These are phyloP conservation scores for Macrophya alboannulata DNA, from an alignment of 2,888 invertebrate genomes.

Conservation along the genomic window DNA sequence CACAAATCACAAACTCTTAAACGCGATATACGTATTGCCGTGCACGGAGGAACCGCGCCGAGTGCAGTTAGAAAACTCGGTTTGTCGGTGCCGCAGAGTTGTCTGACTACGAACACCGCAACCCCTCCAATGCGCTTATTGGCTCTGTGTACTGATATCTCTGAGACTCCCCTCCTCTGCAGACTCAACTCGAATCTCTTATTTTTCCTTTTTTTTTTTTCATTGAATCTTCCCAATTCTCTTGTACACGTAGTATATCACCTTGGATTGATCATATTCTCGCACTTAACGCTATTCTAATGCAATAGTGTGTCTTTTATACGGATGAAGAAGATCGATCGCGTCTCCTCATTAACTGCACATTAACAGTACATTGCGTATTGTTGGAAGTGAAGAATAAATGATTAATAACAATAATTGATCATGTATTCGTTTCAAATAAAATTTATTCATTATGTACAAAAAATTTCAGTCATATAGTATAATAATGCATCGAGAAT, in stretches of 20 bases:
- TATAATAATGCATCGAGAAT: no score
- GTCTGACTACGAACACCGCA: slow-evolving; percentile 21
- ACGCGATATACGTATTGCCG: neutral
- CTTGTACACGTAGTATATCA: neutral
- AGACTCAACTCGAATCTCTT: neutral
- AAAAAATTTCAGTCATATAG: no score
- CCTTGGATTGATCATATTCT: neutral
- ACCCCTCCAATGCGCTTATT: slow-evolving; percentile 48
- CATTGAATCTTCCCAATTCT: neutral
- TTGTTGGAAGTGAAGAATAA: no score
- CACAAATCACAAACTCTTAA: neutral
- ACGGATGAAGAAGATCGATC: no score
- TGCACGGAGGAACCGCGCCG: slow-evolving; percentile 38
- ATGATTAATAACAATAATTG: no score
- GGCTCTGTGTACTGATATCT: slow-evolving; percentile 40
- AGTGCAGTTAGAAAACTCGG: slow-evolving; percentile 32
- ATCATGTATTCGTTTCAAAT: no score
- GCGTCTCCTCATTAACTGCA: no score
- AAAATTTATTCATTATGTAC: no score
- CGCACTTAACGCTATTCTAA: neutral
- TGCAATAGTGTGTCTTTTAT: no score
- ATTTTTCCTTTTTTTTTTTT: slow-evolving; percentile 17
- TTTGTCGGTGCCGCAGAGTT: slow-evolving; percentile 25
- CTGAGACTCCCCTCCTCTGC: slow-evolving; percentile 6
- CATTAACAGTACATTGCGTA: no score